Evolutionary conservation across 2,888 invertebrate species (phyloP), one percentile per base, ranked within the genome.

Genomic region (Oegoconia quadripuncta): DNA sequence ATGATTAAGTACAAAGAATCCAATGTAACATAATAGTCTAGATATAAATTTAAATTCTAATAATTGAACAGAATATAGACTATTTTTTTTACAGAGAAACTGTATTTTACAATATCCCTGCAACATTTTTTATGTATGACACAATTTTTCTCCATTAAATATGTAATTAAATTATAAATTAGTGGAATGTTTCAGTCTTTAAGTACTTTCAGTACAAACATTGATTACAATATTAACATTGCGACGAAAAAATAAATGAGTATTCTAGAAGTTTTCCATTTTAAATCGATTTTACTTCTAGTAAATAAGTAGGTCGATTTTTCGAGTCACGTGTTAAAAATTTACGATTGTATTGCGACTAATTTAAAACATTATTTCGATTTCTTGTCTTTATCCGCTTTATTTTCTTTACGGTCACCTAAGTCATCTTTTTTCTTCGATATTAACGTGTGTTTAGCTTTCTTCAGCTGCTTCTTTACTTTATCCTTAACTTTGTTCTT

Each of bases 401-500:
- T 79, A 8, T 74, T 75, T 25, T 79, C 70, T 48, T 73, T 75
- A 22, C 59, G 58, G n/a, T 71, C 69, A 33, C 49, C 38, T 3
- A 64, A 55, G 20, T 74, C 83, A 11, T 84, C 82, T 48, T 84
- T 84, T 56, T 82, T 86, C 67, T 86, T 84, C 1, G 79, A 55
- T 37, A 81, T 79, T 25, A 87, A 61, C 1, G 81, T 58, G 39
- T 87, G 78, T 51, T 87, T 87, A 1, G 86, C 87, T 56, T 83
- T 87, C 51, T 87, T 87, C 3, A 87, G 59, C 57, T 87, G 87
- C 53, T 84, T 87, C 53, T 86, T 87, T 12, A 87, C 74, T 71
- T 83, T 86, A 48, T 87, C 87, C 42, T 86, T 87, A 13, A 87
- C 84, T 70, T 86, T 87, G 48, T 50, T 83, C 51, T 87, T 87